phyloP scores from a whole-genome alignment of 1,140 invertebrate species.

The Drosophila busckii region DNA sequence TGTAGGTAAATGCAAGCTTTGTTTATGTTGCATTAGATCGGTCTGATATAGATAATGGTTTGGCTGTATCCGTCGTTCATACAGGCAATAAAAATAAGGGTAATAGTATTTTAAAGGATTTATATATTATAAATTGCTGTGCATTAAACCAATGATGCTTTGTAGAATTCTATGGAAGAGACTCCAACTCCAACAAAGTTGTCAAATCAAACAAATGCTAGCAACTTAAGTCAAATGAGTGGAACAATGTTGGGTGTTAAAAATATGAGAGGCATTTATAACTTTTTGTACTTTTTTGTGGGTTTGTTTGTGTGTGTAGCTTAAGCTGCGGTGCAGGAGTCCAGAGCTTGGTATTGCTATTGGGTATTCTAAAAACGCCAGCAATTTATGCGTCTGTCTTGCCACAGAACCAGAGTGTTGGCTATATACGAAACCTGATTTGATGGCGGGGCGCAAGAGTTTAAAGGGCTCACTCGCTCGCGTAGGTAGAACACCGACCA shows the following conservation, averaged over 20 bases:
- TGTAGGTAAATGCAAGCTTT: too few species aligned
- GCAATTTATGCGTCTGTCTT: constrained; percentile 69
- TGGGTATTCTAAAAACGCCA: constrained; percentile 62
- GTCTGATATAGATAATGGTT: too few species aligned
- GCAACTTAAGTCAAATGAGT: constrained; percentile 12
- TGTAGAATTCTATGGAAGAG: too few species aligned
- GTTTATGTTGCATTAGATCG: too few species aligned
- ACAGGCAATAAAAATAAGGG: too few species aligned
- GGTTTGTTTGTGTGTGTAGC: background rate
- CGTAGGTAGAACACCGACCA: constrained; percentile 49
- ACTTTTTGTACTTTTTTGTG: constrained; percentile 25
- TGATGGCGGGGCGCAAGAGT: constrained; percentile 61
- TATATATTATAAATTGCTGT: too few species aligned
- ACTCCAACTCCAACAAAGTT: constrained; percentile 53
- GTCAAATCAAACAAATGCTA: constrained; percentile 64
- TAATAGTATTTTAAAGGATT: too few species aligned
- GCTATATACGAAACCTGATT: constrained; percentile 66
- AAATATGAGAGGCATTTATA: constrained; percentile 65
- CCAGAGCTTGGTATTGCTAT: constrained; percentile 1
- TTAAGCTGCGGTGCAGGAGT: background rate
- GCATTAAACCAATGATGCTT: too few species aligned
- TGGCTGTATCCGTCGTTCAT: too few species aligned
- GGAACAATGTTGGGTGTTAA: constrained; percentile 52
- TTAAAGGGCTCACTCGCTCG: constrained; percentile 61
- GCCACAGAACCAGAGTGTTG: constrained; percentile 14